phyloP scores from a whole-genome alignment of 2,113 vertebrate species.

The Oryzias woworae region DNA sequence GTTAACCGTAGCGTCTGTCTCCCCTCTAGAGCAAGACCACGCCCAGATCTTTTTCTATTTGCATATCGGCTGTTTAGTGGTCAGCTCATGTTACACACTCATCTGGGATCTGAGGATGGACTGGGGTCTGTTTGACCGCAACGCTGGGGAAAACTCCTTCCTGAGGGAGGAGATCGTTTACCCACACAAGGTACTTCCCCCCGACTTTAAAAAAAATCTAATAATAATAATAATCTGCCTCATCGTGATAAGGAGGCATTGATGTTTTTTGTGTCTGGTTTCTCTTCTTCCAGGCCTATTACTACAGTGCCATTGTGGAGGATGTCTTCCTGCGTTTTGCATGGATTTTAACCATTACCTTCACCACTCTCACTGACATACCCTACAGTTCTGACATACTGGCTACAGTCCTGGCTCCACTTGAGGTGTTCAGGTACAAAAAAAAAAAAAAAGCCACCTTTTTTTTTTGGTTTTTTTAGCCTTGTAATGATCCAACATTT shows the following conservation, averaged over 20 bases:
- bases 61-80: slow-evolving; percentile 85
- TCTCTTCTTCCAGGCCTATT: slow-evolving; percentile 68
- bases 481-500: background rate
- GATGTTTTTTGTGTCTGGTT: background rate
- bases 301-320: slow-evolving; percentile 97
- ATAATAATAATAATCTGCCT: no score
- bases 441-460: background rate
- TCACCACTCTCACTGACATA: slow-evolving; percentile 73
- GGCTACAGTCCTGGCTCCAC: slow-evolving; percentile 88
- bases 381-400: slow-evolving; percentile 82
- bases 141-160: slow-evolving; percentile 96
- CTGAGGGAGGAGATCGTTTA: slow-evolving; percentile 98
- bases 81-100: slow-evolving; percentile 96
- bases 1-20: no score
- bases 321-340: slow-evolving; percentile 93
- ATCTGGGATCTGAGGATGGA: slow-evolving; percentile 99
- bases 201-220: background rate
- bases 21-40: slow-evolving; percentile 80
- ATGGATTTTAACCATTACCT: slow-evolving; percentile 90
- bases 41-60: slow-evolving; percentile 91
- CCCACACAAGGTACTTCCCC: slow-evolving; percentile 87
- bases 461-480: background rate
- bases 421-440: slow-evolving; percentile 93
- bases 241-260: background rate
- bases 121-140: slow-evolving; percentile 97